These are phyloP conservation scores for Phrynocephalus vlangalii DNA, from an alignment of 2,797 vertebrate genomes.

Conservation along the genomic window DNA sequence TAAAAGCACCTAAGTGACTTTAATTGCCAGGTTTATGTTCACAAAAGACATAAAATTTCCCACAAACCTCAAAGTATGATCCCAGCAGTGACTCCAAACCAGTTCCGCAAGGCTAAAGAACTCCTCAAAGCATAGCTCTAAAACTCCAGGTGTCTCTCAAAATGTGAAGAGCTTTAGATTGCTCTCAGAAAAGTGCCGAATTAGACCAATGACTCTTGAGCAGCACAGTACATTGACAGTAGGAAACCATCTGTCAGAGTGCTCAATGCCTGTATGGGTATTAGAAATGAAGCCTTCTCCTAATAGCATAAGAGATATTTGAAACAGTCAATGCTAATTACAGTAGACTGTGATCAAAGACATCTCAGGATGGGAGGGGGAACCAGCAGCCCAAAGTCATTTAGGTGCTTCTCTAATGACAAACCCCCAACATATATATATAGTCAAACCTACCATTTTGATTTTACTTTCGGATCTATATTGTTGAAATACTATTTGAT, in stretches of 20 bases:
- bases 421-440: neutral
- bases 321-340: neutral
- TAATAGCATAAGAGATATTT: neutral
- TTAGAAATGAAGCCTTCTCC: neutral
- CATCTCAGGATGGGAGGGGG: neutral
- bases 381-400: constrained; percentile 23
- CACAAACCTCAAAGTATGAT: neutral
- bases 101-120: neutral
- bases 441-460: neutral
- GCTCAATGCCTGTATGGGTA: neutral
- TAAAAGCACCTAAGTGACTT: constrained; percentile 26
- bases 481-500: neutral
- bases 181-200: neutral
- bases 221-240: neutral
- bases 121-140: neutral
- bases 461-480: neutral
- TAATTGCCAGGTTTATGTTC: constrained; percentile 13
- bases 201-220: neutral
- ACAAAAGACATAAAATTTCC: neutral
- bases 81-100: neutral
- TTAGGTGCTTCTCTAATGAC: constrained; percentile 33
- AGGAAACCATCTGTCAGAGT: neutral
- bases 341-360: neutral
- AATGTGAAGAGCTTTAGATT: neutral
- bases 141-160: neutral